Conservation (phyloP, 2,888 invertebrate species). For the Hedya salicella region DNA sequence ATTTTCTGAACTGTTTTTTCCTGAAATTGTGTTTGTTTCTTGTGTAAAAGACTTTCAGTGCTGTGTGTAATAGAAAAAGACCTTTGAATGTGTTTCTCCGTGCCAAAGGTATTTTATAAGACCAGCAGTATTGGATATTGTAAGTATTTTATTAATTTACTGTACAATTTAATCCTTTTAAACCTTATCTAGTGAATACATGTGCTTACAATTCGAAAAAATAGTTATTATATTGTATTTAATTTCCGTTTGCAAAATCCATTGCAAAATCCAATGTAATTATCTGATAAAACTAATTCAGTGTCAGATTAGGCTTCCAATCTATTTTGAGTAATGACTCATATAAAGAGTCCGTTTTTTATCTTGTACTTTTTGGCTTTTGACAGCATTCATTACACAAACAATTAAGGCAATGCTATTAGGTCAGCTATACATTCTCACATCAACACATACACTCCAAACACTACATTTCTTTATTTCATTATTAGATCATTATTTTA, state of each 20-base stretch:
- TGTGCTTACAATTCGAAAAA: neutral
- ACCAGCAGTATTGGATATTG: conserved; percentile 31
- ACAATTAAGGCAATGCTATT: neutral
- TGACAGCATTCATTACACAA: neutral
- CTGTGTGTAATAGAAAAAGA: conserved; percentile 30
- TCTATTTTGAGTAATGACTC: neutral
- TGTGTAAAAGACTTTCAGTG: conserved; percentile 31
- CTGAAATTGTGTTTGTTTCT: conserved; percentile 24
- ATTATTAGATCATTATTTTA: no score
- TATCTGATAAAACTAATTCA: conserved; percentile 1
- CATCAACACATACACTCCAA: no score
- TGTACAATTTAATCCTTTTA: neutral
- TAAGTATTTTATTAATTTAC: conserved; percentile 25
- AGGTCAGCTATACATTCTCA: no score
- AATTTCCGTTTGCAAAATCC: neutral
- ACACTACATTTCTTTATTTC: no score
- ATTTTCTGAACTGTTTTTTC: conserved; percentile 12
- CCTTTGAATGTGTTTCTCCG: conserved; percentile 41
- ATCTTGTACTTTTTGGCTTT: no score
- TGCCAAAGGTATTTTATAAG: conserved; percentile 30
- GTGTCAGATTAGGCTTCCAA: neutral
- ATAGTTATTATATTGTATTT: neutral
- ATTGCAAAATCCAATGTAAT: neutral
- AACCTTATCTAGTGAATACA: neutral
- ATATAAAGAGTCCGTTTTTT: neutral